Evolutionary conservation across 2,888 invertebrate species (phyloP).

Genomic region (Drosophila neoperkinsi): DNA sequence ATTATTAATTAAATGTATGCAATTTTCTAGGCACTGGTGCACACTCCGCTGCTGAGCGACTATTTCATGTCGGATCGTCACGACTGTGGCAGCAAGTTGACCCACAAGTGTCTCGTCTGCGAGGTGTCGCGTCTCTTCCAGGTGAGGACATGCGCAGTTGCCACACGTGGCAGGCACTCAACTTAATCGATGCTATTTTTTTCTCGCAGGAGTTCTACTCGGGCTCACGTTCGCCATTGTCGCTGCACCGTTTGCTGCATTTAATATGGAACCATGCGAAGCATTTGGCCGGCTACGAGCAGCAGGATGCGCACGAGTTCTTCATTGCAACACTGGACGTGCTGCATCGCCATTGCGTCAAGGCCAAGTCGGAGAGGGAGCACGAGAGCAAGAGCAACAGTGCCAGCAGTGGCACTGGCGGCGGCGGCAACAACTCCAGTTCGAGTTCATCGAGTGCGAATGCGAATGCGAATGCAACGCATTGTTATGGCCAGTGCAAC

Average conservation of each 20-base stretch:
- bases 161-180: neutral
- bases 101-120: slow-evolving; percentile 95
- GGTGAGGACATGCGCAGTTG: slow-evolving; percentile 86
- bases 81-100: slow-evolving; percentile 88
- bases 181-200: slow-evolving; percentile 2
- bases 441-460: slow-evolving; percentile 57
- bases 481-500: slow-evolving; percentile 89
- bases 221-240: slow-evolving; percentile 94
- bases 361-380: slow-evolving; percentile 84
- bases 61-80: slow-evolving; percentile 98
- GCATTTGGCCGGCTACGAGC: slow-evolving; percentile 97
- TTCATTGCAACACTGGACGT: slow-evolving; percentile 98
- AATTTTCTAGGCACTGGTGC: slow-evolving; percentile 91
- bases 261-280: slow-evolving; percentile 98
- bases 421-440: slow-evolving; percentile 55
- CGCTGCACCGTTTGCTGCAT: slow-evolving; percentile 94
- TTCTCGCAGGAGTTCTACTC: slow-evolving; percentile 93
- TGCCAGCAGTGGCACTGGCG: slow-evolving; percentile 46
- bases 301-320: slow-evolving; percentile 99
- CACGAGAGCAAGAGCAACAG: slow-evolving; percentile 59
- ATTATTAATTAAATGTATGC: neutral
- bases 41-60: slow-evolving; percentile 96
- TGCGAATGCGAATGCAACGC: slow-evolving; percentile 48
- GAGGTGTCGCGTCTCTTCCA: slow-evolving; percentile 98
- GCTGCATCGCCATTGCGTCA: slow-evolving; percentile 92